Percentiles rank a stretch among this genome's conserved stretches.
Conservation (phyloP, 1,140 invertebrate genomes). For the Daktulosphaira vitifoliae region DNA sequence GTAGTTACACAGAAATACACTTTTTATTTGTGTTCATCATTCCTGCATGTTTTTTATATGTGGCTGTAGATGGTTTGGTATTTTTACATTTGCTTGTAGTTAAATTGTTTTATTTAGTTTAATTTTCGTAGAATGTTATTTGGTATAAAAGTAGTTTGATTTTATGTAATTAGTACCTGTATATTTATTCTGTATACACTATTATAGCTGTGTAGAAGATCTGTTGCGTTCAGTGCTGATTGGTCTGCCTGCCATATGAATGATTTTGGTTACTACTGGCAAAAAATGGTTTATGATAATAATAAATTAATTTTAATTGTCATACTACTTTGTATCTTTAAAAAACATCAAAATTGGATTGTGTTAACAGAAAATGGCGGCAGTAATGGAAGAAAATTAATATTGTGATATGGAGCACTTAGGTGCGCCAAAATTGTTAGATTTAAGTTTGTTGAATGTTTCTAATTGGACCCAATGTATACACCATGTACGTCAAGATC, state of each 20-base stretch:
- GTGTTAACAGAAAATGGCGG: slow-evolving; percentile 18
- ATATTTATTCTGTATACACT: neutral
- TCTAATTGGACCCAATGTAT: neutral
- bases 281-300: neutral
- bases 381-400: neutral
- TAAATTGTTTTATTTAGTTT: too few relatives aligned
- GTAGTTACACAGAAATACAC: too few relatives aligned
- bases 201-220: neutral
- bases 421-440: neutral
- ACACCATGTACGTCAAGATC: too few relatives aligned
- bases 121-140: too few relatives aligned
- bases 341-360: neutral
- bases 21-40: too few relatives aligned
- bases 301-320: neutral
- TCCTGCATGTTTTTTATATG: too few relatives aligned
- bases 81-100: too few relatives aligned
- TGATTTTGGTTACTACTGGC: neutral
- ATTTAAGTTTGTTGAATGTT: neutral
- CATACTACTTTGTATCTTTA: too few relatives aligned
- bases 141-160: too few relatives aligned
- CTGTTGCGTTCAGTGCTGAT: neutral
- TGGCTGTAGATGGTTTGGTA: too few relatives aligned
- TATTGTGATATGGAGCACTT: neutral
- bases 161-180: too few relatives aligned
- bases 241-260: neutral